Evolutionary conservation across 35 echinoderm and acorn worm genomes (phyloP).

Genomic region (Heliocidaris erythrogramma): DNA sequence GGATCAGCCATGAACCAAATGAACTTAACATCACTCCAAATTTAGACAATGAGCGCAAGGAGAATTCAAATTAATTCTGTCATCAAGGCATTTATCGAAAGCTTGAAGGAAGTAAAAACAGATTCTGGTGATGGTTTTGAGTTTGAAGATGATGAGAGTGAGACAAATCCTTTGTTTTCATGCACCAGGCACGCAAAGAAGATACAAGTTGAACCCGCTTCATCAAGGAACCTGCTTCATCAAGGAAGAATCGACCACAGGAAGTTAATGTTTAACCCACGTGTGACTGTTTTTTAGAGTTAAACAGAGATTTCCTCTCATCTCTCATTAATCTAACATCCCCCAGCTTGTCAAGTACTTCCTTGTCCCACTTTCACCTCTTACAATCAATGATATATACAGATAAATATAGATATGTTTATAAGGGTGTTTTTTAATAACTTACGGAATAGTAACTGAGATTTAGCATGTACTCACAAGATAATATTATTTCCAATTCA

Average conservation of each 20-base stretch:
- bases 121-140: background rate
- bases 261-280: slow-evolving; percentile 39
- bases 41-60: background rate
- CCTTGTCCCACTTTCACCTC: slow-evolving; percentile 33
- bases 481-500: no score
- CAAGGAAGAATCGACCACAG: background rate
- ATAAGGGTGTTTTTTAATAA: background rate
- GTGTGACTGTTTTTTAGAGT: background rate
- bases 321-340: slow-evolving; percentile 27
- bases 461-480: background rate
- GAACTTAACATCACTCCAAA: background rate
- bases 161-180: background rate
- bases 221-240: background rate
- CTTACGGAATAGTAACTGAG: background rate
- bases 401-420: background rate
- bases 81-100: background rate
- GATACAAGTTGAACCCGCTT: background rate
- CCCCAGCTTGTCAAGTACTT: background rate
- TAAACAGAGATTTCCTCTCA: background rate
- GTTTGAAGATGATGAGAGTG: background rate
- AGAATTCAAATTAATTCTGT: background rate
- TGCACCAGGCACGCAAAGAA: background rate
- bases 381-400: background rate
- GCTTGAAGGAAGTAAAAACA: background rate
- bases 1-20: background rate